Evolutionary conservation across 2,113 vertebrate genomes (phyloP), one percentile per base, ranked within the genome.

Genomic region (Marmota flaviventris): DNA sequence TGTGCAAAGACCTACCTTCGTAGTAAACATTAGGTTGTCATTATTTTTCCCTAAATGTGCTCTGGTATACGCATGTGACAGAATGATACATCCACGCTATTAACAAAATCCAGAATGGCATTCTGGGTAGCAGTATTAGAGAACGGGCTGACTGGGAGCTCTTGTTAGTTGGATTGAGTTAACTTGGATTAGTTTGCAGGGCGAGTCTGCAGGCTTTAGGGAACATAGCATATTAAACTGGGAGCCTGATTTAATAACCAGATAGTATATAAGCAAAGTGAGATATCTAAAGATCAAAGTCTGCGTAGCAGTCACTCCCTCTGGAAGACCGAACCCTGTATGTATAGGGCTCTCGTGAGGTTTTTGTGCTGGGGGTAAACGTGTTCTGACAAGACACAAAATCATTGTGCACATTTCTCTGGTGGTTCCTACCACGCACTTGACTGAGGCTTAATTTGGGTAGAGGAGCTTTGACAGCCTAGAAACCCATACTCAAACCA

Each of bases 1-100:
- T 58, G 58, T 45, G 58, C 94, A 72, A 56, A 95, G 85, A 69
- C 17, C 13, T 45, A 95, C n/a, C 37, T 13, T 12, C 5, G 65
- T 45, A 85, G 34, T 24, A 8, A 22, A 18, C 12, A 22, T 32
- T 67, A 45, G 67, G 82, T 83, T 13, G 9, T 58, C 67, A 77
- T 56, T 37, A 32, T 73, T 92, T 45, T 34, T 12, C 18, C 81
- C 4, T 27, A n/a, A 18, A 73, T 53, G 25, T 16, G 32, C 58
- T 27, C 0, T 0, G 22, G 63, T 42, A 16, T 0, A 0, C 42
- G n/a, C 13, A 4, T 24, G 20, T 56, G 53, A 39, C 22, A 77
- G 69, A 61, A 39, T 29, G 32, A 11, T 53, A 14, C 56, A n/a
- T n/a, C 78, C 24, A 56, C 70, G 42, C 32, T 29, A 29, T 37